A percentile compares a stretch with the other conserved stretches of the same genome.
Evolutionary conservation across 2,113 vertebrate genomes (phyloP).

Genomic region (Raja brachyura): DNA sequence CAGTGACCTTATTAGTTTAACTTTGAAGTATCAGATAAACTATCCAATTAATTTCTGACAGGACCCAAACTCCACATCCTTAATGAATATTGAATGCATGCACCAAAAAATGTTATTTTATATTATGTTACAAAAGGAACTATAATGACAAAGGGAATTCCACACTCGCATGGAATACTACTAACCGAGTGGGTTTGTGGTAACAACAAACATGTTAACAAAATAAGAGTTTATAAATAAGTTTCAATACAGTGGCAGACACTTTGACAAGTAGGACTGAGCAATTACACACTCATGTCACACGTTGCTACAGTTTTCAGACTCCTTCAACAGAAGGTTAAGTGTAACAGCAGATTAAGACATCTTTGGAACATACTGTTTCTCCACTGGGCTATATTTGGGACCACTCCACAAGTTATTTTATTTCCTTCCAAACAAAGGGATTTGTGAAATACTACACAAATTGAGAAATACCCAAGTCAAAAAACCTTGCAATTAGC

Average conservation of each 20-base stretch:
- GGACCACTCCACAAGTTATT: background rate
- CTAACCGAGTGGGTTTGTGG: background rate
- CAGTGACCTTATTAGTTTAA: background rate
- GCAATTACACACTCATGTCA: no score
- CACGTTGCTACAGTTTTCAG: background rate
- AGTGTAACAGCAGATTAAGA: background rate
- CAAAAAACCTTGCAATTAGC: background rate
- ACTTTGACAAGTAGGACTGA: background rate
- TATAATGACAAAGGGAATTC: background rate
- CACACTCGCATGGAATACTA: background rate
- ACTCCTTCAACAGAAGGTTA: background rate
- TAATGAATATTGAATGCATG: background rate
- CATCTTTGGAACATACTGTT: background rate
- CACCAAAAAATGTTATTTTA: background rate
- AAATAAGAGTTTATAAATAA: background rate
- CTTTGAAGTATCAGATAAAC: background rate
- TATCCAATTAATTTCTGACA: background rate
- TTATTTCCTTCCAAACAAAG: background rate
- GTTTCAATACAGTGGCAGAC: background rate
- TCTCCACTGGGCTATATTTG: background rate
- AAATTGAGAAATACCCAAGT: background rate
- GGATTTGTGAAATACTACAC: background rate
- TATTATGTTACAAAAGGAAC: background rate
- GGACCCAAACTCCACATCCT: background rate
- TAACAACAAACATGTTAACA: background rate